phyloP scores from a whole-genome alignment of 30 jellyfish, hydroid and myxozoan genomes.

The Pelagia noctiluca region DNA sequence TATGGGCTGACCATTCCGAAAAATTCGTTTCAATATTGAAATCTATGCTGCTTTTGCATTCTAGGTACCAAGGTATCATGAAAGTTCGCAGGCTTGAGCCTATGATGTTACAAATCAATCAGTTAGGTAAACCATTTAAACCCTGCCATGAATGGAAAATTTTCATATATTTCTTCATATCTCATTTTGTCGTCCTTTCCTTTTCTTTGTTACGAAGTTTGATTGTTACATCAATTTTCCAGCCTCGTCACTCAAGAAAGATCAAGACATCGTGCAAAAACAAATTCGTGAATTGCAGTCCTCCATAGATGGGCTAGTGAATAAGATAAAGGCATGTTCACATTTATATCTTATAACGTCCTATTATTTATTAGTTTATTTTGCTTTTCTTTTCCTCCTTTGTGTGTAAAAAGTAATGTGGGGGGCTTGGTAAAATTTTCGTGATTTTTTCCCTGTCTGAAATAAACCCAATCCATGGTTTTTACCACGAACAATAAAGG shows the following conservation, averaged over 20 bases:
- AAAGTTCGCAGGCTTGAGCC: constrained; percentile 75
- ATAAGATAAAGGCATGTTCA: constrained; percentile 70
- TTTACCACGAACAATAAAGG: too few species aligned
- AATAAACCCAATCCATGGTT: too few species aligned
- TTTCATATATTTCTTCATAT: too few species aligned
- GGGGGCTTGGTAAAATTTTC: too few species aligned
- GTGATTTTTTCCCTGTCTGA: too few species aligned
- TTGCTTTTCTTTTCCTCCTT: too few species aligned
- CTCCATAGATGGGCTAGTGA: constrained; percentile 60
- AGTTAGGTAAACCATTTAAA: constrained; percentile 62
- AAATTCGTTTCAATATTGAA: neutral
- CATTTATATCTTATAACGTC: too few species aligned
- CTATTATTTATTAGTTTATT: too few species aligned
- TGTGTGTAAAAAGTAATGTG: too few species aligned
- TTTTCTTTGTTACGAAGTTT: neutral
- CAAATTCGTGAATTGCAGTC: constrained; percentile 65
- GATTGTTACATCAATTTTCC: neutral
- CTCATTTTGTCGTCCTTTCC: neutral
- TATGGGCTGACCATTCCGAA: neutral
- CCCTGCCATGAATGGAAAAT: too few species aligned
- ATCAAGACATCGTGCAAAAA: constrained; percentile 68
- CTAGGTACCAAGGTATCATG: constrained; percentile 86
- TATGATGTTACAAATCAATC: constrained; percentile 58
- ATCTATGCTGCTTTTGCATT: neutral
- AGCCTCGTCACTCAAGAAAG: constrained; percentile 89